These are phyloP conservation scores for Calidris pygmaea DNA, from an alignment of 2,113 vertebrate genomes.

Conservation along the genomic window DNA sequence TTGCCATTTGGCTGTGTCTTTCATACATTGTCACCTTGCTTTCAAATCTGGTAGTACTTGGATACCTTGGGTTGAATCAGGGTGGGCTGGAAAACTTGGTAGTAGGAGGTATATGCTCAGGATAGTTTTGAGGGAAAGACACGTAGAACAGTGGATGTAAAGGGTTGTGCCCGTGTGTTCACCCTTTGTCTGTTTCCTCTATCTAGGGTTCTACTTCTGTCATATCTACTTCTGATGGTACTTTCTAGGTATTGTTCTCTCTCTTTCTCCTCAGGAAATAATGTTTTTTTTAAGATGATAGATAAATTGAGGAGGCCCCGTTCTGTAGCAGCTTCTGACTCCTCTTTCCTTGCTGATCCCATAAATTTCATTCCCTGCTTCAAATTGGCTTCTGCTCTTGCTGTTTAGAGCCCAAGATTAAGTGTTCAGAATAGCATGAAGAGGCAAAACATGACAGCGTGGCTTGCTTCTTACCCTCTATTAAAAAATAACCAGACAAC, in stretches of 20 bases:
- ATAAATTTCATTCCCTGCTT: neutral
- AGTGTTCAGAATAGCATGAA: conserved; percentile 1
- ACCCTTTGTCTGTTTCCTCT: neutral
- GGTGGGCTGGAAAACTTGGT: neutral
- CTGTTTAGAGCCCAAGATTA: conserved; percentile 11
- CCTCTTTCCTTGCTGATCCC: neutral
- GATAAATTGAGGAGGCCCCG: neutral
- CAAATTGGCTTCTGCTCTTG: neutral
- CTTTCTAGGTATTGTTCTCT: neutral
- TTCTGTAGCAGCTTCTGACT: neutral
- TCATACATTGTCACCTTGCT: neutral
- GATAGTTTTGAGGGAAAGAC: neutral
- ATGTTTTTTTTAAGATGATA: neutral
- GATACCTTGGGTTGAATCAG: neutral
- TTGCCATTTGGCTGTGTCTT: neutral
- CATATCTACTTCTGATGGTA: neutral
- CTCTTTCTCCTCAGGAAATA: neutral
- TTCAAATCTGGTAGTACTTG: neutral
- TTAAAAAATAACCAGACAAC: conserved; percentile 54
- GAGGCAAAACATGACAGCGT: neutral
- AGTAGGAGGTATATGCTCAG: neutral
- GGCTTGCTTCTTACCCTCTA: conserved; percentile 24
- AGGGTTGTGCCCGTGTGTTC: neutral
- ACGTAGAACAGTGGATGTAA: neutral
- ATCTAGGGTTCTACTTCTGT: neutral